Percentiles rank a stretch among this genome's conserved stretches.
Evolutionary conservation across 2,888 invertebrate species (phyloP).

Genomic region (Drosophila maculinotata): DNA sequence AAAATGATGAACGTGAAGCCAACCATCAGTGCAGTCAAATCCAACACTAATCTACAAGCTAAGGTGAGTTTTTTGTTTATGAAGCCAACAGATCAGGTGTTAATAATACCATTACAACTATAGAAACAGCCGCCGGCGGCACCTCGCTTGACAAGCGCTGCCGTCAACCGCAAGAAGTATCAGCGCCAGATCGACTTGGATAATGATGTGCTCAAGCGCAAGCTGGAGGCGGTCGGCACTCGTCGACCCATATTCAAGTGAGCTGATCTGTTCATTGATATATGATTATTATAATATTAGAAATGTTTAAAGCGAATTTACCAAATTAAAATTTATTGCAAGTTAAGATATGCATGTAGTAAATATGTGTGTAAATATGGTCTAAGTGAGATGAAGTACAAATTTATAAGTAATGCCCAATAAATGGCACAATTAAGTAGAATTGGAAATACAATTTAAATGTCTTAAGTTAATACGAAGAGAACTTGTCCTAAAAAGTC

Average conservation of each 20-base stretch:
- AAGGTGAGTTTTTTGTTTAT: too few relatives aligned
- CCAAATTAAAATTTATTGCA: slow-evolving; percentile 76
- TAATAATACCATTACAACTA: background rate
- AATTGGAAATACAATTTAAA: slow-evolving; percentile 1
- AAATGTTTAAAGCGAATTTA: slow-evolving; percentile 69
- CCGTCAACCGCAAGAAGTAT: slow-evolving; percentile 86
- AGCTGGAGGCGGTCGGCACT: slow-evolving; percentile 82
- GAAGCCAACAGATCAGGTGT: fast-evolving
- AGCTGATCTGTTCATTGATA: slow-evolving; percentile 36
- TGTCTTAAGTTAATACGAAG: too few relatives aligned
- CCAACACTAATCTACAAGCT: slow-evolving; percentile 24
- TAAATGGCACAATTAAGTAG: background rate
- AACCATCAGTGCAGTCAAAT: slow-evolving; percentile 19
- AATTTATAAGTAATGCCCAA: background rate
- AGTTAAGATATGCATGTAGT: slow-evolving; percentile 47
- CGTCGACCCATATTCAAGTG: slow-evolving; percentile 67
- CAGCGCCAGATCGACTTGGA: slow-evolving; percentile 87
- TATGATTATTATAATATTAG: slow-evolving; percentile 55
- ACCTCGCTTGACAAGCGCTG: slow-evolving; percentile 83
- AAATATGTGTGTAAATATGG: slow-evolving; percentile 8
- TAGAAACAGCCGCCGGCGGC: slow-evolving; percentile 43
- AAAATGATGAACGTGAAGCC: slow-evolving; percentile 86
- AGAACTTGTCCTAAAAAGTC: too few relatives aligned
- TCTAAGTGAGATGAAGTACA: slow-evolving; percentile 7
- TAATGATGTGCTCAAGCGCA: slow-evolving; percentile 86